Percentiles rank a stretch among this genome's conserved stretches.
These are phyloP conservation scores for Metopolophium dirhodum DNA, from an alignment of 1,140 invertebrate species.

Conservation along the genomic window DNA sequence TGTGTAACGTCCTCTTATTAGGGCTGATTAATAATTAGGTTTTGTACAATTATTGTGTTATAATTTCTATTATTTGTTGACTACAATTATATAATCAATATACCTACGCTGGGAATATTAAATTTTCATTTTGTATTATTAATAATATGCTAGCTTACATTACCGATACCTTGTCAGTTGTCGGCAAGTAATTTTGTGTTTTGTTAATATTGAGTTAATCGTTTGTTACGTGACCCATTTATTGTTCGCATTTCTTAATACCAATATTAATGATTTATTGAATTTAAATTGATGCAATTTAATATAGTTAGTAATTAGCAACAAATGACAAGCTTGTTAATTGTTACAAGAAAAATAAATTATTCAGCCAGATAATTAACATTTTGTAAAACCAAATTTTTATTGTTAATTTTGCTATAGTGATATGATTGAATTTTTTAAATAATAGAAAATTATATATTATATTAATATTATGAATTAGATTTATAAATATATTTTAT, in stretches of 20 bases:
- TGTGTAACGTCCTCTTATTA: no score
- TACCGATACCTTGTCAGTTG: not conserved
- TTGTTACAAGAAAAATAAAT: not conserved
- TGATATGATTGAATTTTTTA: not conserved
- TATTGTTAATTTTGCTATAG: not conserved
- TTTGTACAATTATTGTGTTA: not conserved
- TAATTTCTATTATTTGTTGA: not conserved
- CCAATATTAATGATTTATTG: not conserved
- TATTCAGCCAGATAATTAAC: not conserved
- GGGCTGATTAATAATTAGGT: no score
- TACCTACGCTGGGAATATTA: not conserved
- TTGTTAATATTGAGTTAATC: conserved; percentile 1
- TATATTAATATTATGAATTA: no score
- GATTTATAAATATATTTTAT: not conserved
- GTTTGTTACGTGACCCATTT: not conserved
- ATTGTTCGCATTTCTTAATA: not conserved
- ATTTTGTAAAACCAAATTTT: not conserved
- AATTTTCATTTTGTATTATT: not conserved
- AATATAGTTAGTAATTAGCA: not conserved
- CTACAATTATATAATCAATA: not conserved
- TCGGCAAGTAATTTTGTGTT: not conserved
- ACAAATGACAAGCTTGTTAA: not conserved
- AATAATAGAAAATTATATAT: no score
- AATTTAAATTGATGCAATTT: not conserved
- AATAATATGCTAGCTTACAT: not conserved